Conservation (phyloP, 64 coral and sea anemone species). For the Platygyra sinensis region DNA sequence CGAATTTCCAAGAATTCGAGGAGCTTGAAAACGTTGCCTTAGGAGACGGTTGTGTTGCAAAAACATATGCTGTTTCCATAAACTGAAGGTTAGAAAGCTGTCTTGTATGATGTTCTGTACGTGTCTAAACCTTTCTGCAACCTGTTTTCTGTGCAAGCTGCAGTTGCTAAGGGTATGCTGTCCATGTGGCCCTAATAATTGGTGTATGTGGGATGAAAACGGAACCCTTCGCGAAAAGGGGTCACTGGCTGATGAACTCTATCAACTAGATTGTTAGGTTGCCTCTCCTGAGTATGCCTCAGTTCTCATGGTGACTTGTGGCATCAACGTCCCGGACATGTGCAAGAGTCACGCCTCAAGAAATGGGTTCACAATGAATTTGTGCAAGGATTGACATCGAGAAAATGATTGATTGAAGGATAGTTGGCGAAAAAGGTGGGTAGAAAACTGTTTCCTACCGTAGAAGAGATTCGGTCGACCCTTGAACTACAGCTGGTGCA, state of each 20-base stretch:
- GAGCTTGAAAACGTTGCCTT: conserved; percentile 35
- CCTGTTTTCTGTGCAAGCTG: conserved; percentile 21
- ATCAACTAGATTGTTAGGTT: conserved; percentile 60
- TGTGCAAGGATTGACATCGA: conserved; percentile 23
- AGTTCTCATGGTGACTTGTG: conserved; percentile 37
- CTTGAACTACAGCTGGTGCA: conserved; percentile 50
- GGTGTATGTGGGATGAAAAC: conserved; percentile 42
- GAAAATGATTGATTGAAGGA: not conserved
- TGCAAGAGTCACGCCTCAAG: conserved; percentile 35
- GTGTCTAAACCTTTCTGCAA: conserved; percentile 39
- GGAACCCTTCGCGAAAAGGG: conserved; percentile 41
- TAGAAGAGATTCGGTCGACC: conserved; percentile 38
- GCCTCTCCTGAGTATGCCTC: conserved; percentile 30
- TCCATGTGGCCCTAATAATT: conserved; percentile 40
- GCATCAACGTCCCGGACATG: conserved; percentile 54
- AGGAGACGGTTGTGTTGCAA: conserved; percentile 57
- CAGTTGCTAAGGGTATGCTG: conserved; percentile 33
- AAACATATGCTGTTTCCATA: conserved; percentile 13
- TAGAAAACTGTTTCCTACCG: conserved; percentile 31
- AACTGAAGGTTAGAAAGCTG: conserved; percentile 33
- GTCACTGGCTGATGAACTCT: conserved; percentile 44
- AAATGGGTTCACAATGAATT: conserved; percentile 37
- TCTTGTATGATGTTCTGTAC: conserved; percentile 46
- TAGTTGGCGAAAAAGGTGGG: conserved; percentile 29
- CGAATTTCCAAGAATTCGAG: conserved; percentile 33